Percentiles rank a stretch among this genome's conserved stretches.
Evolutionary conservation across 2,797 vertebrate genomes (phyloP).

Genomic region (Meriones psammophilus): DNA sequence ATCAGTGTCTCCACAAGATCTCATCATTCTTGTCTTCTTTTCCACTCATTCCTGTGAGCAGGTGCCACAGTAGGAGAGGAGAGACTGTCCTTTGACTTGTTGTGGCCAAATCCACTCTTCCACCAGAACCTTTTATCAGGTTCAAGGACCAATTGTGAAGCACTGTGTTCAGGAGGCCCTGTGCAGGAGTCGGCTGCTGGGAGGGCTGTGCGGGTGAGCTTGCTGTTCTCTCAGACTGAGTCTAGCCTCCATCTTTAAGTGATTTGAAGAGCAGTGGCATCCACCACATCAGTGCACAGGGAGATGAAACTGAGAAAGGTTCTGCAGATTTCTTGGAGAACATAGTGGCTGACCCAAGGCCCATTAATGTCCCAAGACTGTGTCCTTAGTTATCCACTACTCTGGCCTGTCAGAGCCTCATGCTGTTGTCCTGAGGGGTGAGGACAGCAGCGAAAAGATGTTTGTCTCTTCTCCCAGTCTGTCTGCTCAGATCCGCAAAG

Average conservation of each 20-base stretch:
- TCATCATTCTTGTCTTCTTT: neutral
- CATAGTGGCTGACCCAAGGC: neutral
- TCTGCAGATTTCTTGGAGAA: neutral
- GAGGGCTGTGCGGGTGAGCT: rapidly evolving
- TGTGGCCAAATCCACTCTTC: neutral
- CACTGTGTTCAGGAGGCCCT: neutral
- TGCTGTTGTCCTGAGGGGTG: rapidly evolving
- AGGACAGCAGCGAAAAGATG: neutral
- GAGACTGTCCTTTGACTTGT: neutral
- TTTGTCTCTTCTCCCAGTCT: neutral
- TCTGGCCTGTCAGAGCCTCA: neutral
- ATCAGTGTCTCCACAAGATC: neutral
- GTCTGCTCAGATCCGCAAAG: neutral
- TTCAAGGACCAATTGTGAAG: neutral
- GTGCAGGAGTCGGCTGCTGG: neutral
- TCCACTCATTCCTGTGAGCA: neutral
- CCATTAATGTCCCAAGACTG: neutral
- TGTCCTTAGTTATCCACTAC: neutral
- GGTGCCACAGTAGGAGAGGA: too few species aligned
- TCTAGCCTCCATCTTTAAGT: neutral
- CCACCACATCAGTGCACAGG: too few species aligned
- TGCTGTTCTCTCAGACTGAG: neutral
- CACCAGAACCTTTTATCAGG: neutral
- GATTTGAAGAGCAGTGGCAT: too few species aligned
- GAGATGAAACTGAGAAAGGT: neutral